A percentile compares a stretch with the other conserved stretches of the same genome.
These are phyloP conservation scores for Chaetodon trifascialis DNA, from an alignment of 2,113 vertebrate genomes.

Conservation along the genomic window DNA sequence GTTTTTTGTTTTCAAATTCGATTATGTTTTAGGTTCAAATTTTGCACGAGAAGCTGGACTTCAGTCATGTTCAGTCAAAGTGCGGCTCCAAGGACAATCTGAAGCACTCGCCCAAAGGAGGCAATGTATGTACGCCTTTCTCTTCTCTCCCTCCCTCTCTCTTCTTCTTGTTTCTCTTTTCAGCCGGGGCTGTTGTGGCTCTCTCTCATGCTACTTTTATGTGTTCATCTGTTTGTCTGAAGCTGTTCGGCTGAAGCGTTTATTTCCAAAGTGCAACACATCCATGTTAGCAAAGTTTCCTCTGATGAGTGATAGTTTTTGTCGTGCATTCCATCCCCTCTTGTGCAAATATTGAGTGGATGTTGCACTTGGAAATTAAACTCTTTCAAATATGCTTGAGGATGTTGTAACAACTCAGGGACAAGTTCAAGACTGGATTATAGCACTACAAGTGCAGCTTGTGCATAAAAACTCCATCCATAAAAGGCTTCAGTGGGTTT, in stretches of 20 bases:
- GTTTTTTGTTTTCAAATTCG: neutral
- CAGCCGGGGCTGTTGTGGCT: slow-evolving; percentile 4
- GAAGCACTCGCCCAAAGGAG: slow-evolving; percentile 78
- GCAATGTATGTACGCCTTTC: slow-evolving; percentile 75
- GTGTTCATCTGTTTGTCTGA: slow-evolving; percentile 41
- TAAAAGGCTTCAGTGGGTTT: neutral
- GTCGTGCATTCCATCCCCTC: neutral
- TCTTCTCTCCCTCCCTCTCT: neutral
- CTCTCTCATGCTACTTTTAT: slow-evolving; percentile 28
- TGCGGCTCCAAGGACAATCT: slow-evolving; percentile 90
- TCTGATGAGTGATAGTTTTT: neutral
- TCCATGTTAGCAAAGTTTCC: neutral
- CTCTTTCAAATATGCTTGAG: neutral
- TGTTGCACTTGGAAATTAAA: slow-evolving; percentile 19
- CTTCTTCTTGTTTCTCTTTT: slow-evolving; percentile 7
- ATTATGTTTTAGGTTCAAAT: slow-evolving; percentile 77
- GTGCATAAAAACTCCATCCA: slow-evolving; percentile 6
- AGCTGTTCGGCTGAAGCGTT: neutral
- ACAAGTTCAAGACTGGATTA: neutral
- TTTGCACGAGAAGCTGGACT: slow-evolving; percentile 78
- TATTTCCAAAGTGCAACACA: neutral
- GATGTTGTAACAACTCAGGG: slow-evolving; percentile 4
- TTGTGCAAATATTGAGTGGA: neutral
- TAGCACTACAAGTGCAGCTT: neutral
- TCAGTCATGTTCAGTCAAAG: slow-evolving; percentile 89